Evolutionary conservation across 2,113 vertebrate species (phyloP).

Genomic region (Proterorhinus semilunaris): DNA sequence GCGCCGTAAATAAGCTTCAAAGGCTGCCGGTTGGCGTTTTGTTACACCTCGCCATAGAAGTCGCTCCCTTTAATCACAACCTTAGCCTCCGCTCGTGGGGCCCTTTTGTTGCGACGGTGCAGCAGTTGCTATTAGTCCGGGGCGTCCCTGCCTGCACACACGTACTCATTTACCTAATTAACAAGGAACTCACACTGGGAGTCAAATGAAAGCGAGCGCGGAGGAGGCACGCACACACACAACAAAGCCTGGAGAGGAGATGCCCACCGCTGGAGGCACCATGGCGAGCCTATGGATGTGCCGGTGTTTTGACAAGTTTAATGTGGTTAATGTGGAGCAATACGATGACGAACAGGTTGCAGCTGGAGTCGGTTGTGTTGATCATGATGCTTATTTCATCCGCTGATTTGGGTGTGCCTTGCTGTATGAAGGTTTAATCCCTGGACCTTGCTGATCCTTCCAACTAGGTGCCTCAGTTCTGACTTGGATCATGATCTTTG

Average conservation of each 20-base stretch:
- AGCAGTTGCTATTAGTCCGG: conserved; percentile 59
- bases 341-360: neutral
- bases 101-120: conserved; percentile 69
- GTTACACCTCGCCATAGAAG: conserved; percentile 70
- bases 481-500: no score
- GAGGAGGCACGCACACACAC: conserved; percentile 57
- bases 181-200: conserved; percentile 74
- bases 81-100: conserved; percentile 65
- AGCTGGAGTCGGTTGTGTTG: neutral
- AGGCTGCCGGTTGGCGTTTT: conserved; percentile 64
- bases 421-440: no score
- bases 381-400: neutral
- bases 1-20: conserved; percentile 77
- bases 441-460: no score
- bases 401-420: neutral
- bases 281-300: conserved; percentile 32
- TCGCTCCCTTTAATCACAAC: conserved; percentile 75
- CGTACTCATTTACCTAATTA: conserved; percentile 78
- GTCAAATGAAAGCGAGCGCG: conserved; percentile 70
- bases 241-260: conserved; percentile 69
- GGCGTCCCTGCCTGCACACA: conserved; percentile 63
- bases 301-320: conserved; percentile 19
- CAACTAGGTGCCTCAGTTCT: no score
- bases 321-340: conserved; percentile 15
- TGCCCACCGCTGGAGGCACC: conserved; percentile 37